Percentiles rank a stretch among this genome's conserved stretches.
These are phyloP conservation scores for Oreochromis niloticus DNA, from an alignment of 2,113 vertebrate species.

Conservation along the genomic window DNA sequence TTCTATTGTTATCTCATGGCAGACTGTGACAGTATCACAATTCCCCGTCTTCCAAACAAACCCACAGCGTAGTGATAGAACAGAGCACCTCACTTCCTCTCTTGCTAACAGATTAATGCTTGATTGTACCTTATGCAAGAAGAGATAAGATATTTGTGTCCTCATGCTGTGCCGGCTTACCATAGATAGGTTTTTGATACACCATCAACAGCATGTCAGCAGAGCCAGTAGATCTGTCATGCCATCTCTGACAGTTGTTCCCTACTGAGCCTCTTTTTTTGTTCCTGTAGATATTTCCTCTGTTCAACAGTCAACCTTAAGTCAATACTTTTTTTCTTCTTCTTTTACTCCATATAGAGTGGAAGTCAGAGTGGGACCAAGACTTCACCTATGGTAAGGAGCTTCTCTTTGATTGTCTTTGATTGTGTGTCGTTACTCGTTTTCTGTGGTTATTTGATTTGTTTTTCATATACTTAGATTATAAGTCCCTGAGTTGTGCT, in stretches of 20 bases:
- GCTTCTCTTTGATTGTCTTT: neutral
- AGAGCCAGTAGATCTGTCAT: slow-evolving; percentile 6
- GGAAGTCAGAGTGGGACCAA: neutral
- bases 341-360: slow-evolving; percentile 9
- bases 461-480: slow-evolving; percentile 42
- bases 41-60: slow-evolving; percentile 47
- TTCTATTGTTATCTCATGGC: slow-evolving; percentile 49
- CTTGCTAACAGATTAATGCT: slow-evolving; percentile 49
- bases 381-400: slow-evolving; percentile 58
- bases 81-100: slow-evolving; percentile 32
- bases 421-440: neutral
- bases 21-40: slow-evolving; percentile 45
- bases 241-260: slow-evolving; percentile 17
- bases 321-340: neutral
- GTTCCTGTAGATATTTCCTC: neutral
- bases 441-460: neutral
- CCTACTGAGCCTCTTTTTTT: neutral
- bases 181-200: slow-evolving; percentile 31
- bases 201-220: slow-evolving; percentile 33
- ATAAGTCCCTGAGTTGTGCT: slow-evolving; percentile 22
- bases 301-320: slow-evolving; percentile 22
- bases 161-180: slow-evolving; percentile 2
- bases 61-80: slow-evolving; percentile 24
- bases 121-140: slow-evolving; percentile 37
- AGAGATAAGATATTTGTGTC: slow-evolving; percentile 41